Conservation (phyloP, 2,888 invertebrate species). For the Linnaemya vulpina region DNA sequence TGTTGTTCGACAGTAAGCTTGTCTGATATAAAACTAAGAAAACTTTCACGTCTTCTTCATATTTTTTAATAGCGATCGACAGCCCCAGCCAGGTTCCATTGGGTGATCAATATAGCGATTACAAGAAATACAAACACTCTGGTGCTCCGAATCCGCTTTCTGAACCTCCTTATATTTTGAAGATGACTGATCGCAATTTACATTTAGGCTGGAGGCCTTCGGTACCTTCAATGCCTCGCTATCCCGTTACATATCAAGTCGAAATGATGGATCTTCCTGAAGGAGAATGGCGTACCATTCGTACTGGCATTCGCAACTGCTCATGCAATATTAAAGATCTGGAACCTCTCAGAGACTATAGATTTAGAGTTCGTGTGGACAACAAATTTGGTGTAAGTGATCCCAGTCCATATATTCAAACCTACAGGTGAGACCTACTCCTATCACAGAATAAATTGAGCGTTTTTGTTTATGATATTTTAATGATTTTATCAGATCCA, state of each 20-base stretch:
- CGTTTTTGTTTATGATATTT: neutral
- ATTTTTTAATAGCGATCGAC: slow-evolving; percentile 47
- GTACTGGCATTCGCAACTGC: slow-evolving; percentile 93
- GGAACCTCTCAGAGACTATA: slow-evolving; percentile 96
- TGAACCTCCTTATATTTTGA: slow-evolving; percentile 95
- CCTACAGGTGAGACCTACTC: slow-evolving; percentile 84
- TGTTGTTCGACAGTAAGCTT: slow-evolving; percentile 89
- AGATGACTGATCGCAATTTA: slow-evolving; percentile 94
- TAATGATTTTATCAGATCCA: slow-evolving; percentile 84
- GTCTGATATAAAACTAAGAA: neutral
- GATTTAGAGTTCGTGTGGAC: slow-evolving; percentile 97
- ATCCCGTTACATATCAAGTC: slow-evolving; percentile 95
- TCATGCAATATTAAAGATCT: slow-evolving; percentile 94
- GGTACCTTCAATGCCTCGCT: slow-evolving; percentile 92
- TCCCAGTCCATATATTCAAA: slow-evolving; percentile 95
- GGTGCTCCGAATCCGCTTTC: slow-evolving; percentile 94
- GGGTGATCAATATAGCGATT: slow-evolving; percentile 92
- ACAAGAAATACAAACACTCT: slow-evolving; percentile 91
- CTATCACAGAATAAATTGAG: neutral
- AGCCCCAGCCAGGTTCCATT: slow-evolving; percentile 86
- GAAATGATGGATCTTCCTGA: slow-evolving; percentile 97
- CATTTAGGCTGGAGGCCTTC: slow-evolving; percentile 97
- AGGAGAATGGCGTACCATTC: slow-evolving; percentile 95
- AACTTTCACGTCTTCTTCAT: neutral
- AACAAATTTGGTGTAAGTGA: slow-evolving; percentile 98